Conservation (phyloP, 2,113 vertebrate species). For the Meleagris gallopavo region DNA sequence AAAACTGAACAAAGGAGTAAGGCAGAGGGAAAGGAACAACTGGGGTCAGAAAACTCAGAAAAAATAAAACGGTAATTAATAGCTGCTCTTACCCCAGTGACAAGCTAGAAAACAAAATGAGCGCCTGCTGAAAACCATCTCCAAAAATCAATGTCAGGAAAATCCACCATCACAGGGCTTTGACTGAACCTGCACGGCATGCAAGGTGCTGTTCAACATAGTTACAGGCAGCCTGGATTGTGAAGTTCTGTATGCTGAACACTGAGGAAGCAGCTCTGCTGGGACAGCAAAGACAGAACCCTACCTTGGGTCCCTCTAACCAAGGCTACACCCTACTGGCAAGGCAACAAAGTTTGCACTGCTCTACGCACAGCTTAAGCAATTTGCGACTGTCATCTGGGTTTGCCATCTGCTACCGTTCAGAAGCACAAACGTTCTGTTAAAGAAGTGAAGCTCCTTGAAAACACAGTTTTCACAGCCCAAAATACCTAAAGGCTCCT, state of each 20-base stretch:
- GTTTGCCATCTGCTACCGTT: background rate
- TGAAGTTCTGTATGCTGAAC: background rate
- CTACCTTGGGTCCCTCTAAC: background rate
- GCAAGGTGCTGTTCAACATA: background rate
- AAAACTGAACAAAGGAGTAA: background rate
- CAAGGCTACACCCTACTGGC: background rate
- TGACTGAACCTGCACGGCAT: background rate
- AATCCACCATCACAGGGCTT: background rate
- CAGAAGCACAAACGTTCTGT: constrained; percentile 12
- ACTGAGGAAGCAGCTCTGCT: background rate
- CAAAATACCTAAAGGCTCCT: constrained; percentile 10
- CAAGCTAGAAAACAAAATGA: background rate
- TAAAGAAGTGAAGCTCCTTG: constrained; percentile 7
- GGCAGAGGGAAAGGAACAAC: background rate
- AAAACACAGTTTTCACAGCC: background rate
- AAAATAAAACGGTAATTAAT: background rate
- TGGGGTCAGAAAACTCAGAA: background rate
- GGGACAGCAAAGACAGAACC: background rate
- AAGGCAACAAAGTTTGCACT: background rate
- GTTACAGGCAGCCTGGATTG: background rate
- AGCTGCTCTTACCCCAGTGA: background rate
- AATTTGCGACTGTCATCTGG: background rate
- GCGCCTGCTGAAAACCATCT: background rate
- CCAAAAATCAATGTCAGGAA: background rate
- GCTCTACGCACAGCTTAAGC: background rate